Evolutionary conservation across 2,888 invertebrate genomes (phyloP), one percentile per base, ranked within the genome.

Genomic region (Machimus rusticus): DNA sequence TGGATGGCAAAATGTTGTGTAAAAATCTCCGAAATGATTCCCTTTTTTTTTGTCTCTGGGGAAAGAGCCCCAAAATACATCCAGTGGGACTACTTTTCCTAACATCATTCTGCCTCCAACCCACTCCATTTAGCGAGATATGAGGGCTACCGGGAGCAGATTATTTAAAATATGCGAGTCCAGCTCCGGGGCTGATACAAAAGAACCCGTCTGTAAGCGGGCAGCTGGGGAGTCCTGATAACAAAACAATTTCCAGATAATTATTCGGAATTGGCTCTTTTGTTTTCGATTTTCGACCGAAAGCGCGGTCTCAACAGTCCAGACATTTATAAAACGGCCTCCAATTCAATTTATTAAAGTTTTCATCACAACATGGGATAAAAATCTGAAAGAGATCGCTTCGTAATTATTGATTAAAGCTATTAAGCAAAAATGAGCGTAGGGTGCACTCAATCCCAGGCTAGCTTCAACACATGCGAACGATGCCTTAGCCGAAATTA

Each of bases 21-120:
- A 78, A 79, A 79, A 79, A 39, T 79, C 79, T 66, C 23, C 23
- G 66, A 79, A 79, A 79, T 79, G 79, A 79, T 51, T 79, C 51
- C 51, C 51, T 28, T 46, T 79, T 51, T 55, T 51, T 79, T 51
- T 16, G n/a, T 28, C 1, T 28, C n/a, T n/a, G n/a, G n/a, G 23
- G 23, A 3, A 23, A 12, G 9, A 14, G 8, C 1, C 28, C 66
- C 23, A 23, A 51, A 46, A 79, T 79, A 51, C 16, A 46, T 79
- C 55, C 31, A 79, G 19, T 39, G 19, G 23, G n/a, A 43, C 28
- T 46, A 28, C n/a, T 46, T 23, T 79, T 79, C 16, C 31, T 34
- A 23, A 43, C 43, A 78, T 43, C 66, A 39, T 39, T 2, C 39
- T 12, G 39, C 66, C 66, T 55, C 55, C 19, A 12, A 0, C 9